Conservation (phyloP, 37 sponge, comb jelly and placozoan species). For the Halisarca cf. caerulea region DNA sequence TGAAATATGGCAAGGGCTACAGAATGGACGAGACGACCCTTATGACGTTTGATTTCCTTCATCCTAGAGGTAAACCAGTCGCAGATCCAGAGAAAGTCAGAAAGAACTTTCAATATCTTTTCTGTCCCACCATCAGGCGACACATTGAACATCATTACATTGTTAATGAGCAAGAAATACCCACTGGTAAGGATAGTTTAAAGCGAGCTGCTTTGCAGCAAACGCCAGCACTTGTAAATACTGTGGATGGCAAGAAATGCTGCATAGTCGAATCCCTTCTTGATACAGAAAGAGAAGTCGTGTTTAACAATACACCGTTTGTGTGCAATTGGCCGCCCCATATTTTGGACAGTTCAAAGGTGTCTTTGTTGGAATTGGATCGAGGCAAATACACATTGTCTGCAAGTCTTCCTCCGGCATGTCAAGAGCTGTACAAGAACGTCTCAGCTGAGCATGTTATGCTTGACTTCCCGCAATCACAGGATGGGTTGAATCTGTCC, state of each 20-base stretch:
- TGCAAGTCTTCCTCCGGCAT: constrained; percentile 60
- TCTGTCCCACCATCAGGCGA: constrained; percentile 15
- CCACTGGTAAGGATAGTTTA: background rate
- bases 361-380: constrained; percentile 51
- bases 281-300: constrained; percentile 46
- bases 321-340: constrained; percentile 46
- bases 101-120: constrained; percentile 29
- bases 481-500: constrained; percentile 26
- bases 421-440: constrained; percentile 58
- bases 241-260: background rate
- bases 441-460: constrained; percentile 35
- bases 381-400: constrained; percentile 45
- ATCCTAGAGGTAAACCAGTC: background rate
- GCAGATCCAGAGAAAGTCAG: background rate
- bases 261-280: constrained; percentile 4
- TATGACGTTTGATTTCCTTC: constrained; percentile 32
- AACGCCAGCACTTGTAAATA: background rate
- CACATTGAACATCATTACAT: constrained; percentile 46
- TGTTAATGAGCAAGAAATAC: background rate
- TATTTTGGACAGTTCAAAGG: constrained; percentile 50
- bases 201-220: background rate
- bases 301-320: constrained; percentile 35
- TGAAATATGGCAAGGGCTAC: constrained; percentile 79
- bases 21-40: constrained; percentile 68
- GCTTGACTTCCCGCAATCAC: constrained; percentile 48